These are phyloP conservation scores for Pyralis farinalis DNA, from an alignment of 2,888 invertebrate genomes.

Conservation along the genomic window DNA sequence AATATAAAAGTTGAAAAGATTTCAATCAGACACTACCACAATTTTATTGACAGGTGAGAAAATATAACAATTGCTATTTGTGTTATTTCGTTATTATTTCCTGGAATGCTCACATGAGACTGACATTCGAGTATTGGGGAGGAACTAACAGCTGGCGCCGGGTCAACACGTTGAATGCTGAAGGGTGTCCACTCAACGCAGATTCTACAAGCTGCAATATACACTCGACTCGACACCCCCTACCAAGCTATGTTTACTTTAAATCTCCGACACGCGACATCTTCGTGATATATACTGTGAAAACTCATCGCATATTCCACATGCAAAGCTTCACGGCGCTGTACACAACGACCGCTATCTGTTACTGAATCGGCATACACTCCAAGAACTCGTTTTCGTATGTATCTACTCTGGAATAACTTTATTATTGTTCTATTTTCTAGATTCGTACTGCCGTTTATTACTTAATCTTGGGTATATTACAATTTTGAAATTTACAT, in stretches of 20 bases:
- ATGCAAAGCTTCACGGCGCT: too few species aligned
- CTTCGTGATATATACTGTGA: not conserved
- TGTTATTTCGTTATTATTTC: not conserved
- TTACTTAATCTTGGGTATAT: too few species aligned
- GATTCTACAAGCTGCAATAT: not conserved
- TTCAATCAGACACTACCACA: too few species aligned
- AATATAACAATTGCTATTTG: not conserved
- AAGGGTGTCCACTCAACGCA: not conserved
- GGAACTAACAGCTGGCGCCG: not conserved
- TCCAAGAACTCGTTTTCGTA: too few species aligned
- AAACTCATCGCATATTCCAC: too few species aligned
- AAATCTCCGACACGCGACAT: not conserved
- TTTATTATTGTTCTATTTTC: too few species aligned
- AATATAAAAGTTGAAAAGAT: too few species aligned
- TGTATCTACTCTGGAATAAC: too few species aligned
- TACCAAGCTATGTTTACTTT: not conserved
- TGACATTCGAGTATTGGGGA: not conserved
- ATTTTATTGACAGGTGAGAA: not conserved
- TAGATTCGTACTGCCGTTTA: too few species aligned
- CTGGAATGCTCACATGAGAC: not conserved
- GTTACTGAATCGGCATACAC: too few species aligned
- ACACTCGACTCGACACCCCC: not conserved
- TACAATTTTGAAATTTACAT: too few species aligned
- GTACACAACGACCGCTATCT: too few species aligned
- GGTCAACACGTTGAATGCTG: not conserved